A percentile compares a stretch with the other conserved stretches of the same genome.
These are phyloP conservation scores for Pseudochaenichthys georgianus DNA, from an alignment of 2,797 vertebrate species.

Conservation along the genomic window DNA sequence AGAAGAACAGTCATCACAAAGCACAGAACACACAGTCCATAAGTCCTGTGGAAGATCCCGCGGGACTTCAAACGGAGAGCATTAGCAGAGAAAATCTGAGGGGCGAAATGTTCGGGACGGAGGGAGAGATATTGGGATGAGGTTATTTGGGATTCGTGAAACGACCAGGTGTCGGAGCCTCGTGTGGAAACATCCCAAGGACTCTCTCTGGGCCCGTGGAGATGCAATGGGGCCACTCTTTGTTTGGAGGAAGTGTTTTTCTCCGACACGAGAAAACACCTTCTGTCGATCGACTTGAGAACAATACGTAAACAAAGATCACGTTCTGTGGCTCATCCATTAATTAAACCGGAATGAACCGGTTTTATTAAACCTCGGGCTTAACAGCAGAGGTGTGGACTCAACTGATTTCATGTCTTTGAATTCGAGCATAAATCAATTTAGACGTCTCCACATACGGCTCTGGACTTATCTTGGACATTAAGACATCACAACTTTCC, in stretches of 20 bases:
- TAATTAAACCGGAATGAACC: background rate
- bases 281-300: too few species aligned
- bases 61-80: constrained; percentile 71
- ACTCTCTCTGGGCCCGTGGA: too few species aligned
- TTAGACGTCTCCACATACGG: too few species aligned
- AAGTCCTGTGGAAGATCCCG: constrained; percentile 76
- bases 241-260: too few species aligned
- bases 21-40: constrained; percentile 77
- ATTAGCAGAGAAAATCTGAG: constrained; percentile 65
- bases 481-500: too few species aligned
- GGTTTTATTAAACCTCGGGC: background rate
- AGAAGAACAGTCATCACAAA: constrained; percentile 81
- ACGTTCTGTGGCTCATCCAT: background rate
- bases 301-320: background rate
- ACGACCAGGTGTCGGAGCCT: too few species aligned
- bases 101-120: constrained; percentile 62
- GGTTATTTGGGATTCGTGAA: too few species aligned
- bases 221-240: too few species aligned
- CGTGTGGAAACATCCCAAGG: too few species aligned
- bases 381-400: background rate
- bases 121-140: constrained; percentile 33
- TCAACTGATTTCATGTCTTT: too few species aligned
- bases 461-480: too few species aligned
- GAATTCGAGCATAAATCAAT: too few species aligned
- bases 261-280: background rate